Base-by-base conservation (phyloP, 1,140 invertebrate species). In the Trichomalopsis sarcophagae region DNA sequence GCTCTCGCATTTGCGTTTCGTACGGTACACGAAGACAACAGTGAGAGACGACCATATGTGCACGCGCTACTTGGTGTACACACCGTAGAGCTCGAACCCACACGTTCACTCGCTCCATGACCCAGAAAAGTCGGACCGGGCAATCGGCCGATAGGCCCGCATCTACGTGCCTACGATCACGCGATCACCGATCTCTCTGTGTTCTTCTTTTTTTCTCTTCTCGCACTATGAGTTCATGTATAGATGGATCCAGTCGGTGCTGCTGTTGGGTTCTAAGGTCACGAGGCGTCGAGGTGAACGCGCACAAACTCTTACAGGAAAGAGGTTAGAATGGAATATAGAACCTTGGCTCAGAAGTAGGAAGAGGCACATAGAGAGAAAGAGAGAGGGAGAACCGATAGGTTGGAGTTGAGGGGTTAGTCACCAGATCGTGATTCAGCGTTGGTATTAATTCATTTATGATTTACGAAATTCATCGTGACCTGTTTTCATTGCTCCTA, bases 81-180 rank as follows among this genome's bases (percentile, higher is more conserved):
- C n/a, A 69, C 68, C n/a, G 9, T 0, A 44, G n/a, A 23, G 10
- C 50, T 62, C 11, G 76, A 55, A 62, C 17, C 5, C 27, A 21
- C 9, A 50, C 76, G 30, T 55, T 30, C 27, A 27, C 50, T 17
- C 27, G 47, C 1, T 62, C 23, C 47, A 10, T 62, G 27, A 78
- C 50, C 23, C 47, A 55, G 13, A 62, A 55, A 62, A 47, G 23
- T 47, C 69, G 23, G 27, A 27, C 5, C 69, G 69, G 27, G 27
- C 27, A 71, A 71, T 71, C 23, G 69, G 69, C 69, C 27, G 69
- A 71, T 71, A 71, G 69, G 69, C 69, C 69, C 69, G 27, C 69
- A 71, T 71, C 23, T 71, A 33, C 69, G 69, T 71, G 69, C 27
- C 69, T 33, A 71, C 21, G 69, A 14, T 33, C 69, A 71, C 27